These are phyloP conservation scores for Ophion obscuratus DNA, from an alignment of 2,888 invertebrate genomes.

Conservation along the genomic window DNA sequence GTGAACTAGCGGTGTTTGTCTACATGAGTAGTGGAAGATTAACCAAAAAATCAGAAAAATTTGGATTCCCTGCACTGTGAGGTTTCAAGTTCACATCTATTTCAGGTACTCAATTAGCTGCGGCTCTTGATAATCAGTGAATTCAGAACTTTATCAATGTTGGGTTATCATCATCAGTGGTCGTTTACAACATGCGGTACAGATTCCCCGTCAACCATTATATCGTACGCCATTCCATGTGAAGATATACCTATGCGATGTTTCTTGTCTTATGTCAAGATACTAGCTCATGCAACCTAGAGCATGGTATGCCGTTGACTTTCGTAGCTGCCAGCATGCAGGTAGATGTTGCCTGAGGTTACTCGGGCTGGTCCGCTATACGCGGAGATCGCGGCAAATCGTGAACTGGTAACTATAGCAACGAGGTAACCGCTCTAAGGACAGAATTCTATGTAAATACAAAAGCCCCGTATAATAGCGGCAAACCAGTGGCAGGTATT, in stretches of 20 bases:
- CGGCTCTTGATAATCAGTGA: neutral
- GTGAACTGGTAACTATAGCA: constrained; percentile 29
- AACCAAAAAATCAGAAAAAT: neutral
- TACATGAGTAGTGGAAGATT: neutral
- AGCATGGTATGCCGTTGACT: constrained; percentile 21
- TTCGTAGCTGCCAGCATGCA: constrained; percentile 21
- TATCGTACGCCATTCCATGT: constrained; percentile 7
- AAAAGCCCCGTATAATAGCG: constrained; percentile 77
- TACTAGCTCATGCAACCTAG: neutral
- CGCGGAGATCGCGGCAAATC: constrained; percentile 41
- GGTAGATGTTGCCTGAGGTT: constrained; percentile 40
- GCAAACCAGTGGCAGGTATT: constrained; percentile 72
- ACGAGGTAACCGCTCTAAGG: constrained; percentile 23
- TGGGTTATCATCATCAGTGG: no score
- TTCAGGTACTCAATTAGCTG: neutral
- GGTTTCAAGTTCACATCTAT: neutral
- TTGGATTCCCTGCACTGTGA: neutral
- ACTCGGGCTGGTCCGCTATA: constrained; percentile 42
- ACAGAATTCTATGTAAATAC: constrained; percentile 64
- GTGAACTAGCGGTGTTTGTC: no score
- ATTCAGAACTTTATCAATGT: neutral
- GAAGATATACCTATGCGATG: constrained; percentile 11
- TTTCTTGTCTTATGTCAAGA: constrained; percentile 13
- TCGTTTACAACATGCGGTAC: no score
- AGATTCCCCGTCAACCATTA: no score